Evolutionary conservation across 2,888 invertebrate species (phyloP), one percentile per base, ranked within the genome.

Genomic region (Drosophila borealis): DNA sequence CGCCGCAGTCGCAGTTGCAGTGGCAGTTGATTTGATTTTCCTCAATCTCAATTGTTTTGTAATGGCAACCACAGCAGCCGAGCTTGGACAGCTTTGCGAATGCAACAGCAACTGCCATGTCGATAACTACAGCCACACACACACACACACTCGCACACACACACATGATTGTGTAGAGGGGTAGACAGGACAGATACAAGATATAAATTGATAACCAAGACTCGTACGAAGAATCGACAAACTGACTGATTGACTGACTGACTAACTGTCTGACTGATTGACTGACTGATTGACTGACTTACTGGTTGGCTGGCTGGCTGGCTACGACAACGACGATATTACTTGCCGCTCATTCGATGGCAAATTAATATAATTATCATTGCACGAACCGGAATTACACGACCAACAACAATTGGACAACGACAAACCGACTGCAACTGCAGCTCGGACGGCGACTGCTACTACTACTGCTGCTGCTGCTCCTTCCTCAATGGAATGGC

Each of bases 291-390:
- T 42, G n/a, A 25, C 14, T 39, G 51, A 25, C 51, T 51, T 11
- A 25, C 62, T 25, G 8, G 6, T 0, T 25, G 8, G 25, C 1
- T n/a, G 45, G 17, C 54, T 11, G 44, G 17, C 62, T 17, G 17
- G 17, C 17, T 17, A 44, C 65, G 51, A 63, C 64, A 57, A 57
- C 73, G 56, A 69, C 79, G 57, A 75, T 83, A 83, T 80, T 80
- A 77, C 78, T 76, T 83, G 83, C 64, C 74, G 87, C 87, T 71
- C 83, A 88, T 78, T 81, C 81, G 79, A 82, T 81, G 82, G 79
- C 73, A 88, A 88, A 88, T 88, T 88, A 84, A 88, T 88, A 84
- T 89, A 89, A 88, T 88, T 88, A 89, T 86, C 89, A 78, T 82
- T 80, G 87, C 84, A 88, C 83, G 88, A 84, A 88, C 86, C 88